Percentiles rank a stretch among this genome's conserved stretches.
Evolutionary conservation across 2,113 vertebrate species (phyloP).

Genomic region (Zosterops borbonicus): DNA sequence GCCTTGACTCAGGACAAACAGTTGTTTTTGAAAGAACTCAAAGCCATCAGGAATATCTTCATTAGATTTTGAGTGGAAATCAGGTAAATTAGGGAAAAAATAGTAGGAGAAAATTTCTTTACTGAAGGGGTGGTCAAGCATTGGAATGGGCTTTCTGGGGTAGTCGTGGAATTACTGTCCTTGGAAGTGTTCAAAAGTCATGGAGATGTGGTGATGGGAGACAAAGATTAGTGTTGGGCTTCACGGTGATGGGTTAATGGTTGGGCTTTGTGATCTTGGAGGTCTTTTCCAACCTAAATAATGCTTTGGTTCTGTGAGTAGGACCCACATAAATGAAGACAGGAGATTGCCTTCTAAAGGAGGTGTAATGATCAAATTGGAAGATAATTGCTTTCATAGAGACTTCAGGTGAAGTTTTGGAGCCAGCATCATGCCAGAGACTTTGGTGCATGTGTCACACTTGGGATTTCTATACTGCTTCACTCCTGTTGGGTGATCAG

Average conservation of each 20-base stretch:
- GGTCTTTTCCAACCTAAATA: background rate
- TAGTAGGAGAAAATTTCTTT: background rate
- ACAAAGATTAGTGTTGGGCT: background rate
- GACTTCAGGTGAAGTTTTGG: background rate
- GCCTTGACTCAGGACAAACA: background rate
- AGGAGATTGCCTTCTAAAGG: background rate
- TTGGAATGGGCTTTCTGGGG: rapidly evolving
- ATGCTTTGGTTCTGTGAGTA: background rate
- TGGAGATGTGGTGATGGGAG: background rate
- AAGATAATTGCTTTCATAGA: background rate
- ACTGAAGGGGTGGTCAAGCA: background rate
- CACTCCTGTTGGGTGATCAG: background rate
- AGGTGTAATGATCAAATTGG: background rate
- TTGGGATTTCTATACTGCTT: background rate
- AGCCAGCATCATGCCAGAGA: background rate
- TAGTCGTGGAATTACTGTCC: background rate
- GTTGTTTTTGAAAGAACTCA: background rate
- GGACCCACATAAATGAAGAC: background rate
- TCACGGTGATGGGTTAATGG: background rate
- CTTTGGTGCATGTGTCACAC: background rate
- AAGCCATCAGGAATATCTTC: background rate
- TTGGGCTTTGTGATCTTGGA: background rate
- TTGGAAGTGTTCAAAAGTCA: background rate
- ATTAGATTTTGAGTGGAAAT: background rate
- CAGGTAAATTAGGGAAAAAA: background rate